Evolutionary conservation across 2,113 vertebrate genomes (phyloP).

Genomic region (Edolisoma coerulescens): DNA sequence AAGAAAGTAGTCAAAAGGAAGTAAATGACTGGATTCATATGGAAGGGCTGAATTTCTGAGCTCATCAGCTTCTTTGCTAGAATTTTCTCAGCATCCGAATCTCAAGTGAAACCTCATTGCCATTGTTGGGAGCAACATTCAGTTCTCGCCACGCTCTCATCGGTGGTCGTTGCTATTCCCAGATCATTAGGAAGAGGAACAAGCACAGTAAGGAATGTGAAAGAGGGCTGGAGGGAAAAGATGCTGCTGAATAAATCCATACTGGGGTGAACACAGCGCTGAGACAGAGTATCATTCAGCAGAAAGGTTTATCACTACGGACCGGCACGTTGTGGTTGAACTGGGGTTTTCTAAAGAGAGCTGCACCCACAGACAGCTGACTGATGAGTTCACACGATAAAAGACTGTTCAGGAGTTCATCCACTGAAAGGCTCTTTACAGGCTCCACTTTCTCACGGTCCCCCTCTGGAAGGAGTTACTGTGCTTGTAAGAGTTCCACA

Average conservation of each 20-base stretch:
- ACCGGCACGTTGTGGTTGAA: neutral
- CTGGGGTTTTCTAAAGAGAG: constrained; percentile 38
- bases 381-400: constrained; percentile 62
- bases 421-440: constrained; percentile 54
- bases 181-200: neutral
- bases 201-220: neutral
- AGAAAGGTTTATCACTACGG: neutral
- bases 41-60: neutral
- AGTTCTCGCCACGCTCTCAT: neutral
- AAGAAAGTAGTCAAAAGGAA: neutral
- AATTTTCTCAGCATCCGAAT: neutral
- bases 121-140: neutral
- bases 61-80: neutral
- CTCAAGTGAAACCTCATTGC: neutral
- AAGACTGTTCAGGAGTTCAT: constrained; percentile 44
- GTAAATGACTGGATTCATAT: neutral
- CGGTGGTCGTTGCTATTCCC: neutral
- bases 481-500: neutral
- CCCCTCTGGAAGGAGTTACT: constrained; percentile 42
- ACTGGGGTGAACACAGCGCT: neutral
- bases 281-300: neutral
- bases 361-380: constrained; percentile 25
- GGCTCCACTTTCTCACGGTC: constrained; percentile 58
- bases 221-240: neutral
- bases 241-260: constrained; percentile 25